Evolutionary conservation across 2,113 vertebrate genomes (phyloP).

Genomic region (Etheostoma cragini): DNA sequence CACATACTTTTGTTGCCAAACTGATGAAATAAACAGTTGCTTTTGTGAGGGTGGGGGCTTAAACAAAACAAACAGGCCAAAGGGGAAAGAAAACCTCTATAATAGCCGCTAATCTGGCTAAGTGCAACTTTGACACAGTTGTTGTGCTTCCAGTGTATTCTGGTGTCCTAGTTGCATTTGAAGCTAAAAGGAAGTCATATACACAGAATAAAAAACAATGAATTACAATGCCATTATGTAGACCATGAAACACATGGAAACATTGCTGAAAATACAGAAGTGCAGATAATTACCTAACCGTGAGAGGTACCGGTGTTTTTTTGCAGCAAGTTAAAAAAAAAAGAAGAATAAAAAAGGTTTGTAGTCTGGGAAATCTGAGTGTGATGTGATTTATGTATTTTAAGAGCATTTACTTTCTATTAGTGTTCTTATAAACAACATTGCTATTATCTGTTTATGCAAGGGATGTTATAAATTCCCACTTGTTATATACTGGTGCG

Average conservation of each 20-base stretch:
- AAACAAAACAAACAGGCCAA: constrained; percentile 73
- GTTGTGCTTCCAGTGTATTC: constrained; percentile 47
- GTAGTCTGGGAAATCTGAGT: constrained; percentile 16
- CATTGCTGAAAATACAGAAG: constrained; percentile 38
- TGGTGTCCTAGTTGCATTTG: constrained; percentile 52
- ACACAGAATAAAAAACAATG: constrained; percentile 38
- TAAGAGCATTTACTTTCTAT: constrained; percentile 24
- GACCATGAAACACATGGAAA: constrained; percentile 35
- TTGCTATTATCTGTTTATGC: constrained; percentile 43
- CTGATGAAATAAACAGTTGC: constrained; percentile 74
- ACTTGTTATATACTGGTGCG: constrained; percentile 58
- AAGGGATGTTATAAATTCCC: constrained; percentile 52
- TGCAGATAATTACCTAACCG: constrained; percentile 1
- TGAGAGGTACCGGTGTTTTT: constrained; percentile 31
- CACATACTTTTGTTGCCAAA: constrained; percentile 70
- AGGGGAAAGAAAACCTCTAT: constrained; percentile 40
- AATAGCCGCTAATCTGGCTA: constrained; percentile 46
- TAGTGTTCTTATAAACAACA: constrained; percentile 35
- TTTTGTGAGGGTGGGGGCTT: constrained; percentile 49
- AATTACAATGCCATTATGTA: constrained; percentile 28
- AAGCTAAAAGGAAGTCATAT: constrained; percentile 45
- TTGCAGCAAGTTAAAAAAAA: constrained; percentile 14
- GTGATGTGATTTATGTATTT: constrained; percentile 22
- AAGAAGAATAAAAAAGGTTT: constrained; percentile 31
- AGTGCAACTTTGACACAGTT: constrained; percentile 69